A percentile compares a stretch with the other conserved stretches of the same genome.
Conservation (phyloP, 2,113 vertebrate genomes). For the Sterrhoptilus dennistouni region DNA sequence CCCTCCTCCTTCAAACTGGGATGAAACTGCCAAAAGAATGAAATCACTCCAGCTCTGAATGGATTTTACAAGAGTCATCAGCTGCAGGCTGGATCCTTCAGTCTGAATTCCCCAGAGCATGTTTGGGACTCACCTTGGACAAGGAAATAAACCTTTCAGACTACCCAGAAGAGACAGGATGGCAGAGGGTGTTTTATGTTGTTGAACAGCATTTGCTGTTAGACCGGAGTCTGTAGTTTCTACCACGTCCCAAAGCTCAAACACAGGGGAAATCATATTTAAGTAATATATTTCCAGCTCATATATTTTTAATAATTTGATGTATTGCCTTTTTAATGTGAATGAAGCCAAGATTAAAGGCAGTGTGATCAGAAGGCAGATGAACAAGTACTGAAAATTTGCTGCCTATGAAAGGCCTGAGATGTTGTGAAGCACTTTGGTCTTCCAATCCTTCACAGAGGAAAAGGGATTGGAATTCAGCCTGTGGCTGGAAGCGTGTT, state of each 20-base stretch:
- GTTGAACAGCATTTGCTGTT: not conserved
- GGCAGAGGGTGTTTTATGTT: not conserved
- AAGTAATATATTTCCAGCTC: not conserved
- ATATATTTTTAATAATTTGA: not conserved
- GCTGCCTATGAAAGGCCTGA: not conserved
- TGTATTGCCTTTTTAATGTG: not conserved
- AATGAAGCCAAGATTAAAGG: not conserved
- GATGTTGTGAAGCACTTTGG: not conserved
- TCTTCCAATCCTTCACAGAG: not conserved
- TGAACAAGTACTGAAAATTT: not conserved
- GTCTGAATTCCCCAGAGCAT: not conserved
- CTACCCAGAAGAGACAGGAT: not conserved
- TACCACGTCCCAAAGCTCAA: not conserved
- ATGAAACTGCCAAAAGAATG: not conserved
- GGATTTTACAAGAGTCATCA: not conserved
- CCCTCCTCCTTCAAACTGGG: not conserved
- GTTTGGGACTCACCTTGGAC: not conserved
- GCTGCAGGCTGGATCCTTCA: not conserved
- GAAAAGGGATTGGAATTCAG: not conserved
- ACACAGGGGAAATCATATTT: not conserved
- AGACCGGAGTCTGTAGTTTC: not conserved
- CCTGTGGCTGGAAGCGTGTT: not conserved
- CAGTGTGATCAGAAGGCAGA: not conserved
- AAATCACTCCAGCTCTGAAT: not conserved
- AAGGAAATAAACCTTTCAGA: not conserved